Evolutionary conservation across 2,797 vertebrate species (phyloP), one percentile per base, ranked within the genome.

Genomic region (Catostomus latipinnis): DNA sequence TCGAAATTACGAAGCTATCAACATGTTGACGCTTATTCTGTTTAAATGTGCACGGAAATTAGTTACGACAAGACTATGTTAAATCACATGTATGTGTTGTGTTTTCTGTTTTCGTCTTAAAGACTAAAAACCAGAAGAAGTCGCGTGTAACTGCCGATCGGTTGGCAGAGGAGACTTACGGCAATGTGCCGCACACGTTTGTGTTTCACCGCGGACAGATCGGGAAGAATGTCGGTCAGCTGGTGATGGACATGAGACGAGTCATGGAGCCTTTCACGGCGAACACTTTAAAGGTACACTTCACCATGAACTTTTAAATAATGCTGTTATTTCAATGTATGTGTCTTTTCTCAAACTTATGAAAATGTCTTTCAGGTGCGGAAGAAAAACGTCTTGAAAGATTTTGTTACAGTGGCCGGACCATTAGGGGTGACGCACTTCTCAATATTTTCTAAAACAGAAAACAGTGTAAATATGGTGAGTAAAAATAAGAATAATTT

Each of bases 111-210:
- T 0, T 49, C 3, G 6, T 0, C 7, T 34, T 34, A 34, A 75
- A 97, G 96, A 95, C 93, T 50, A 96, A 96, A 87, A 95, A 94
- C 85, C 97, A 98, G 91, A 97, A 96, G 90, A 96, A 95, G 79
- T 85, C 93, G 4, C 91, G 94, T 11, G 82, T 88, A 0, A 81
- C 88, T 0, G 93, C 96, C 1, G 88, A 88, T 75, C 94, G 92
- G 56, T 88, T 92, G 74, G 95, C 95, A 0, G 94, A 96, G 83
- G 95, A 97, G 84, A 88, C 90, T 0, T 98, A 93, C 50, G 71
- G 85, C 0, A 62, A 86, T 0, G 94, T 96, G 0, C 97, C 97
- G 0, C 97, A 98, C 85, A 96, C 96, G 11, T 97, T 98, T 82
- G 96, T 98, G 10, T 98, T 98, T 82, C 88, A 96, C 4, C 95